Evolutionary conservation across 2,797 vertebrate species (phyloP), one percentile per base, ranked within the genome.

Genomic region (Otolemur crassicaudatus): DNA sequence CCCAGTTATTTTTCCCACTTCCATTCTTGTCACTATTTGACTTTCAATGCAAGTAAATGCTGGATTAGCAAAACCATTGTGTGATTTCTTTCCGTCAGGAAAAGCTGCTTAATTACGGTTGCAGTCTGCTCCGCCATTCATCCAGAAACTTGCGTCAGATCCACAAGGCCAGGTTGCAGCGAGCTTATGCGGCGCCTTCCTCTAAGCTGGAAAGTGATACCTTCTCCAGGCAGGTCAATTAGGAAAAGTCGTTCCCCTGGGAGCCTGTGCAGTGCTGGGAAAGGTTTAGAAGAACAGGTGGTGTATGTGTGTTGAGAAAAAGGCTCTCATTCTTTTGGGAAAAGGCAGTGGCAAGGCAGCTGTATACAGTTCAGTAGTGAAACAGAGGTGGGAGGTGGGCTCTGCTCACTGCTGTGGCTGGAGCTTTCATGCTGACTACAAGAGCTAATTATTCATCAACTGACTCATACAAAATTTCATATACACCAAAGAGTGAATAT

Each of bases 291-390:
- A 58, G 84, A 82, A 46, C 43, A 90, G 76, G 53, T 58, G 81
- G 27, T n/a, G 8, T 27, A 87, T 89, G 60, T 72, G 60, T 72
- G n/a, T 73, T 93, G 67, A 83, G 79, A 73, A 94, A 75, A 61
- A 90, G 43, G 34, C 53, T 19, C 43, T n/a, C 5, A n/a, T 53
- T 46, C 76, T 69, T 69, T 86, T 63, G 67, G 77, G 72, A 92
- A 70, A n/a, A 13, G n/a, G 16, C 13, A 31, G 7, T 27, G 75
- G 6, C 34, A 49, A n/a, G 34, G 13, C 10, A 49, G 43, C 72
- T 34, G n/a, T 10, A 4, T 34, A 11, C 5, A 16, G 23, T 73
- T 87, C 3, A 22, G 19, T 65, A 7, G 61, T 5, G 19, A 43
- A 49, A 37, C 7, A 12, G 20, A 56, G 27, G 9, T 58, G 17